Percentiles rank a stretch among this genome's conserved stretches.
These are phyloP conservation scores for Hypothenemus hampei DNA, from an alignment of 1,140 invertebrate genomes.

Conservation along the genomic window DNA sequence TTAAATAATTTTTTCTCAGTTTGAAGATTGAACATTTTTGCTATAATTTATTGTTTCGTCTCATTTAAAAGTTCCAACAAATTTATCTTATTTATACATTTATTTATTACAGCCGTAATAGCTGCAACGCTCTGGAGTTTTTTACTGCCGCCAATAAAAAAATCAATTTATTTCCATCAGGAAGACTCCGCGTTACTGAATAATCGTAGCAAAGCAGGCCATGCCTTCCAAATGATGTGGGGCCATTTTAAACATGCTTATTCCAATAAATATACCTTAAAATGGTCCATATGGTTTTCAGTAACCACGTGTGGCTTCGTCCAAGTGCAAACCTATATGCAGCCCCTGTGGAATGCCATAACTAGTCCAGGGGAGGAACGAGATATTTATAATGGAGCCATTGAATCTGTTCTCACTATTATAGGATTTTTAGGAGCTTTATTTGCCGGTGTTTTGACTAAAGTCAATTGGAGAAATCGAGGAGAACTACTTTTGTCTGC, in stretches of 20 bases:
- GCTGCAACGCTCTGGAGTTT: conserved; percentile 70
- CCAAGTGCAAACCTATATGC: conserved; percentile 74
- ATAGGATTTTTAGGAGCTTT: conserved; percentile 59
- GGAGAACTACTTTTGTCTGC: conserved; percentile 43
- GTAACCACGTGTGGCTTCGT: conserved; percentile 73
- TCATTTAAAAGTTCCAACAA: no score
- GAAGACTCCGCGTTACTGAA: conserved; percentile 30
- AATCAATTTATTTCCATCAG: conserved; percentile 77
- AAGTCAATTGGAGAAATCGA: conserved; percentile 40
- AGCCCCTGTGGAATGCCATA: conserved; percentile 68
- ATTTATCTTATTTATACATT: no score
- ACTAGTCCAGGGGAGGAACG: conserved; percentile 26
- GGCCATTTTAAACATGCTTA: conserved; percentile 69
- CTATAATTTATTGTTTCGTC: no score
- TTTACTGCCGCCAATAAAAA: conserved; percentile 67
- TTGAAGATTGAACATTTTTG: no score
- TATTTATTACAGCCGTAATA: conserved; percentile 56
- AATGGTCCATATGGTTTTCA: conserved; percentile 87
- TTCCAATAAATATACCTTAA: conserved; percentile 63
- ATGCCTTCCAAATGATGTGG: conserved; percentile 53
- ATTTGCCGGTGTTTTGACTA: conserved; percentile 43
- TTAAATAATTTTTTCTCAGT: no score
- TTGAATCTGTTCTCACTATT: conserved; percentile 70
- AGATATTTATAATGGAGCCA: conserved; percentile 54
- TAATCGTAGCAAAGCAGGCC: conserved; percentile 24